Evolutionary conservation across 2,797 vertebrate genomes (phyloP).

Genomic region (Capromys pilorides): DNA sequence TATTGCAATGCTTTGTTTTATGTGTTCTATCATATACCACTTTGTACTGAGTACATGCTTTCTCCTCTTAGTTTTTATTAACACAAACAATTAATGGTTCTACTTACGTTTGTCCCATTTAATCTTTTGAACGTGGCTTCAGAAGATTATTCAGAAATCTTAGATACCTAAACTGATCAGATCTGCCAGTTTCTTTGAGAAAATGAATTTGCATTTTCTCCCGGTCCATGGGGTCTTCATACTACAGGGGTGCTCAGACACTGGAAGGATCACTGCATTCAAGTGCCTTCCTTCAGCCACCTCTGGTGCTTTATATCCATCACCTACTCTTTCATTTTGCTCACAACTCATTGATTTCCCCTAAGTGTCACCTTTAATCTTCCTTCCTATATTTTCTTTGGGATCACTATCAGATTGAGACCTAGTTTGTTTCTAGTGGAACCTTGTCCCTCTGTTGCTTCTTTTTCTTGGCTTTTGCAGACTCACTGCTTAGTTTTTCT

Average conservation of each 20-base stretch:
- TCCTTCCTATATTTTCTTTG: neutral
- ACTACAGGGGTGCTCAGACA: neutral
- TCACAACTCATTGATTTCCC: neutral
- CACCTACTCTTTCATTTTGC: neutral
- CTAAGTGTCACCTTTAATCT: neutral
- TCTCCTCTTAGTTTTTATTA: neutral
- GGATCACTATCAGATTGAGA: neutral
- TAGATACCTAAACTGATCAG: neutral
- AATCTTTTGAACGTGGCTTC: neutral
- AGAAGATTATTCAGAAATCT: neutral
- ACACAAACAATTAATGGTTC: neutral
- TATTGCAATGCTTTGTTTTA: neutral
- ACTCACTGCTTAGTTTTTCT: constrained; percentile 9
- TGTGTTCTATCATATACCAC: neutral
- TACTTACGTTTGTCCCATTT: neutral
- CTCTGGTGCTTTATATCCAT: neutral
- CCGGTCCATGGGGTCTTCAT: neutral
- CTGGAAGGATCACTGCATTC: neutral
- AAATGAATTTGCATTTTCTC: neutral
- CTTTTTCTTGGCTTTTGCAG: neutral
- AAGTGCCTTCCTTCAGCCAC: neutral
- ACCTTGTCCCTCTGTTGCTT: neutral
- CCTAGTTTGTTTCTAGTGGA: neutral
- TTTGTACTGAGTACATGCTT: neutral
- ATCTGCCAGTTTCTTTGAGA: neutral